Conservation (phyloP, 2,797 vertebrate genomes). For the Scleropages formosus region DNA sequence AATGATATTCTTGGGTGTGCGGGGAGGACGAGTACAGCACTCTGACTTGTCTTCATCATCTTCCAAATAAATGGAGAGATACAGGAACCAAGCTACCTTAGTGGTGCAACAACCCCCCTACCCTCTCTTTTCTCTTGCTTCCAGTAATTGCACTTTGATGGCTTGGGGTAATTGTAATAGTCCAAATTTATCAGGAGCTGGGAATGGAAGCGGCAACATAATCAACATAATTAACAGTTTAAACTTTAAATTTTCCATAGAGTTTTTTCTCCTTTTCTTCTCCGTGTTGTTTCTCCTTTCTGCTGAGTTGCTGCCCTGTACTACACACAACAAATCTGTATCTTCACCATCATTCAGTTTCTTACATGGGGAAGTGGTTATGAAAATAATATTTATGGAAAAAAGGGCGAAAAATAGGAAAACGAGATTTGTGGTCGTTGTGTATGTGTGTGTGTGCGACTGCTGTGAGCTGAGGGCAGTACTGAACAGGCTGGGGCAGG, state of each 20-base stretch:
- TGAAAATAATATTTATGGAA: not conserved
- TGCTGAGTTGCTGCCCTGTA: constrained; percentile 5
- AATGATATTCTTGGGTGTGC: too few relatives aligned
- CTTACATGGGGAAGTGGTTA: not conserved
- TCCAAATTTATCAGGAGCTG: not conserved
- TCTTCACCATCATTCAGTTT: not conserved
- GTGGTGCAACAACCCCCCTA: not conserved
- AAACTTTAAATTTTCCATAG: constrained; percentile 17
- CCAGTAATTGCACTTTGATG: constrained; percentile 9
- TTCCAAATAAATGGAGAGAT: too few relatives aligned
- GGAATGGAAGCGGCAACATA: constrained; percentile 9
- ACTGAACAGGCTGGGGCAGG: too few relatives aligned
- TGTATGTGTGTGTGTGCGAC: constrained; percentile 39
- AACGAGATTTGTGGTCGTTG: not conserved
- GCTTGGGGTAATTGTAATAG: constrained; percentile 7
- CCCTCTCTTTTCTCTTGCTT: not conserved
- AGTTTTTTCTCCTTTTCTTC: not conserved
- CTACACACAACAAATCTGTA: too few relatives aligned
- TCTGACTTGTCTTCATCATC: too few relatives aligned
- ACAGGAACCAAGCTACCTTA: too few relatives aligned
- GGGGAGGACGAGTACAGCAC: too few relatives aligned
- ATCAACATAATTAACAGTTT: constrained; percentile 21
- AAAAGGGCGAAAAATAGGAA: too few relatives aligned
- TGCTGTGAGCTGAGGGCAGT: too few relatives aligned
- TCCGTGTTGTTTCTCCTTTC: not conserved